phyloP scores from a whole-genome alignment of 2,797 vertebrate species.

The Margarornis squamiger region DNA sequence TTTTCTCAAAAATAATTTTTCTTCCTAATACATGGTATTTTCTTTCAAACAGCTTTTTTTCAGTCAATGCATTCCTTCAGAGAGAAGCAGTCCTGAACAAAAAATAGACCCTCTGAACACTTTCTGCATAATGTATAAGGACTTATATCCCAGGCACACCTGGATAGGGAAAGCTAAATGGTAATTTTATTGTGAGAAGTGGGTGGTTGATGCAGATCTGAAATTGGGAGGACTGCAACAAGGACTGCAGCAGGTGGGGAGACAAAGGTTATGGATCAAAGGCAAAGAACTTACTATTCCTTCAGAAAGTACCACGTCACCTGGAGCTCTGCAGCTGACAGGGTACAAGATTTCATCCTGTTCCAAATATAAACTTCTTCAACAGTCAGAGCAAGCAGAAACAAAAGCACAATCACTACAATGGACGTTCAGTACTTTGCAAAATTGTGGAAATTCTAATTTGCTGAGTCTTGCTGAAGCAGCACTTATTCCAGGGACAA shows the following conservation, averaged over 20 bases:
- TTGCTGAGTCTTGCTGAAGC: conserved; percentile 4
- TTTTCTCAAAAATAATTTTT: background rate
- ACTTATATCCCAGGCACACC: background rate
- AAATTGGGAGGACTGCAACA: background rate
- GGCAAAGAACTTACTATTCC: background rate
- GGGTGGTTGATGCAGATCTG: background rate
- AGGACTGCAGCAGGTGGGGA: background rate
- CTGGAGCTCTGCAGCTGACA: background rate
- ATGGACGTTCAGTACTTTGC: background rate
- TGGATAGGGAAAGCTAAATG: background rate
- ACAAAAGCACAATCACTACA: background rate
- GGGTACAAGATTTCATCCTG: background rate
- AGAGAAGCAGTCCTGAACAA: background rate
- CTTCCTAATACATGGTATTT: background rate
- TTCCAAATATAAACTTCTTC: background rate
- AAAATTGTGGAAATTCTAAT: background rate
- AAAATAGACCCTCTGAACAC: background rate
- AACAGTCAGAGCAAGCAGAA: background rate
- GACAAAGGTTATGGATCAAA: background rate
- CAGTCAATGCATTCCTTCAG: background rate
- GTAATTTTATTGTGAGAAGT: background rate
- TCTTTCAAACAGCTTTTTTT: background rate
- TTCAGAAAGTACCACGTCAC: background rate
- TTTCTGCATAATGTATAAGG: background rate
- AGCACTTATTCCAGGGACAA: background rate